Base-by-base conservation (phyloP, 2,888 invertebrate species). In the Eupsilia transversa region DNA sequence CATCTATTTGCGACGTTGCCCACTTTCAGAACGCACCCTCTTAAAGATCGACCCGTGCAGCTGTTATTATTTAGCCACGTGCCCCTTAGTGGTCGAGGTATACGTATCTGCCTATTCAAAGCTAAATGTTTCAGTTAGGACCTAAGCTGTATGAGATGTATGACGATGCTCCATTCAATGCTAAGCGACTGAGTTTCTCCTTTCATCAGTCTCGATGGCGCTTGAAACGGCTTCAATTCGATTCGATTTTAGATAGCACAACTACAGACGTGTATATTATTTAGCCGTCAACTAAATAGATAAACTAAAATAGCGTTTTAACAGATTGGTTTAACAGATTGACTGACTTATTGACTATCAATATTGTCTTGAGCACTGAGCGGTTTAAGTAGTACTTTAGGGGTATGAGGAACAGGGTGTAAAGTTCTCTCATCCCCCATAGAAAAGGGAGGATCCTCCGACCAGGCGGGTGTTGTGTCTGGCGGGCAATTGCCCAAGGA, bases 191-290 rank as follows among this genome's bases (percentile, higher is more conserved):
- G 41, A 72, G 71, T 80, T 68, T 76, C 72, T 67, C 76, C 54
- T 80, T 84, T 82, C 82, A 76, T 84, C 70, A 64, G 69, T 46
- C 61, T 71, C 67, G 67, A 82, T 81, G 63, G 75, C 64, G 59
- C 35, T 60, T 67, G 30, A 61, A 81, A 73, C 70, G 46, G 66
- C 52, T 78, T 80, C 73, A 61, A 77, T 79, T 77, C 74, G 83
- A 87, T 80, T 86, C 79, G 23, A 85, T 84, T 86, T 79, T 57
- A 87, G 85, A 86, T 86, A 87, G 75, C 65, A 79, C 71, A 78
- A 60, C 65, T 73, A 65, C 35, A 70, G 56, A 80, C 41, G 60
- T 75, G 64, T 59, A 59, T 75, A 41, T 49, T 78, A 41, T 52
- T 2, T 66, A 65, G 59, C 10, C 56, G 30, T 33, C 23, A 12